Evolutionary conservation across 2,888 invertebrate genomes (phyloP).

Genomic region (Eledone cirrhosa): DNA sequence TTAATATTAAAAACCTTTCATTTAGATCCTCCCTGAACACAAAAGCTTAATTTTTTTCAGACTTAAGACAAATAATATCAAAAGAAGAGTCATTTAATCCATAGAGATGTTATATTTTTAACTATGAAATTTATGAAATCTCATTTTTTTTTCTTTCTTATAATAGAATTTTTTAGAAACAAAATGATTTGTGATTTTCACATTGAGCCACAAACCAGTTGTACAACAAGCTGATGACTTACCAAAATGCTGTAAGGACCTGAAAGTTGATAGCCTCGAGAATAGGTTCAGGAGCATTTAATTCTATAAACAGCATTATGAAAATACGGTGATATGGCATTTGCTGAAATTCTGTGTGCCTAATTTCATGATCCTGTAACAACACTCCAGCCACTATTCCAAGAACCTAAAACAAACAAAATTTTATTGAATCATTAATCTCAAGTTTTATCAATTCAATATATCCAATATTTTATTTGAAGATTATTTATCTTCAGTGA

Average conservation of each 20-base stretch:
- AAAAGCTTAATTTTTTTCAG: too few relatives aligned
- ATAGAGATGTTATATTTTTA: too few relatives aligned
- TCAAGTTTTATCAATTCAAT: background rate
- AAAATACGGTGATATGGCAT: constrained; percentile 97
- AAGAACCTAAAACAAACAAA: constrained; percentile 68
- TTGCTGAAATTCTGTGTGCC: constrained; percentile 91
- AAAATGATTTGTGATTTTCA: background rate
- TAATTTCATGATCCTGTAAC: constrained; percentile 93
- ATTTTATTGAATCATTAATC: background rate
- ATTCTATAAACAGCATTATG: constrained; percentile 94
- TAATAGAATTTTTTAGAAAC: too few relatives aligned
- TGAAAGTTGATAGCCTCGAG: constrained; percentile 90
- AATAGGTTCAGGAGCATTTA: constrained; percentile 85
- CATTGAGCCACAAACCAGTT: background rate
- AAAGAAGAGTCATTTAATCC: too few relatives aligned
- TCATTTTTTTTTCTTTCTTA: too few relatives aligned
- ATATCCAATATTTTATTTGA: background rate
- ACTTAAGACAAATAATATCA: too few relatives aligned
- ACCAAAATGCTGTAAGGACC: constrained; percentile 92
- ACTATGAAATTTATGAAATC: too few relatives aligned
- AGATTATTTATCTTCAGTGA: too few relatives aligned
- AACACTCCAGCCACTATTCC: constrained; percentile 96
- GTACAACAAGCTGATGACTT: constrained; percentile 35
- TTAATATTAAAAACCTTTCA: too few relatives aligned
- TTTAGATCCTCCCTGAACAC: too few relatives aligned